Base-by-base conservation (phyloP, 2,888 invertebrate genomes). In the Chalcis sispes region DNA sequence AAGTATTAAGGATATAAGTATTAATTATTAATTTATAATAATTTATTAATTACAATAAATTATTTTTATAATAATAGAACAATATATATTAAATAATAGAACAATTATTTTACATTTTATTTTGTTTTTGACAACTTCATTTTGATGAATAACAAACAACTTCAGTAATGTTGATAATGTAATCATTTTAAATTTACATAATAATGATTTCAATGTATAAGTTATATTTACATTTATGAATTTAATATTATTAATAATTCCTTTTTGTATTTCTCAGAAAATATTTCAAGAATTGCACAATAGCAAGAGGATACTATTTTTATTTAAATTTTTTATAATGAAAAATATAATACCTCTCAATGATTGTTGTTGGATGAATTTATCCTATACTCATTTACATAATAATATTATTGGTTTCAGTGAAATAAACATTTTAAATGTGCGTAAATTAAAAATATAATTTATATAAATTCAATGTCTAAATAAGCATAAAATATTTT, bases 181-280 rank as follows among this genome's bases (percentile, higher is more conserved):
- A 0, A 23, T 42, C 8, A 32, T 27, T 67, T 42, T 15, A 8
- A 42, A 2, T 64, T 25, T 18, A 54, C 13, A n/a, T 58, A 46
- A 73, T 5, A 73, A 82, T 78, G 75, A 85, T 82, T 82, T 72
- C 77, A 80, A 82, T 48, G 27, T 73, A 56, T 75, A 79, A 81
- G 82, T 83, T 83, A 85, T 85, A 85, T 81, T 83, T 80, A 79
- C 80, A 80, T 75, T 81, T 73, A 78, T 74, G 70, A 72, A 82
- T 72, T 77, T 84, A 32, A 80, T 77, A 66, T 76, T 83, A 73
- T 65, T 82, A 62, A 77, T 80, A 66, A n/a, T 82, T 40, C 78
- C 80, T 29, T 72, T 71, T 67, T 77, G 75, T 54, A 80, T 75
- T 73, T 79, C 62, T 73, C 66, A 64, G 62, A 70, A 59, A 59